Evolutionary conservation across 2,888 invertebrate species (phyloP).

Genomic region (Macrophya annulata): DNA sequence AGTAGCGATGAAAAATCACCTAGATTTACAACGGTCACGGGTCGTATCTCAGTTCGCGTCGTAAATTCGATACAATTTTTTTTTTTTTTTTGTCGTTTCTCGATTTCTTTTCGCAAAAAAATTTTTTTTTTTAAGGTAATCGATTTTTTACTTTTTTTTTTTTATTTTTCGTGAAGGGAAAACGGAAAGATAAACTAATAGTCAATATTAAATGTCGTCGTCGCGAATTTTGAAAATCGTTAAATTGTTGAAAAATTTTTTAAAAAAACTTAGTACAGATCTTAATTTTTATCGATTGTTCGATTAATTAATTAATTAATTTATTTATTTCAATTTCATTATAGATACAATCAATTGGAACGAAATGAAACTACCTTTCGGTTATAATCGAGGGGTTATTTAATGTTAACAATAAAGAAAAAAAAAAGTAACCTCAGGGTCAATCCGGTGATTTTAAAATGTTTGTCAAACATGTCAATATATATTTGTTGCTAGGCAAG

Average conservation of each 20-base stretch:
- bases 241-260: no score
- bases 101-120: not conserved
- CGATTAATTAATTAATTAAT: not conserved
- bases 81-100: constrained; percentile 26
- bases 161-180: not conserved
- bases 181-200: not conserved
- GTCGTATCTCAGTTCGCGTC: constrained; percentile 67
- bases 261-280: no score
- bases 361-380: not conserved
- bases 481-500: not conserved
- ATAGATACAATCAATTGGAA: not conserved
- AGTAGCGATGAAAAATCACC: constrained; percentile 73
- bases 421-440: no score
- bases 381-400: not conserved
- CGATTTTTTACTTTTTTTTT: not conserved
- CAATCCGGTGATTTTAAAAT: not conserved
- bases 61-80: constrained; percentile 61
- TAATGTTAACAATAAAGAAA: not conserved
- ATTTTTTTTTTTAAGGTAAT: not conserved
- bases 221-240: no score
- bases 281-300: not conserved
- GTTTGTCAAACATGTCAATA: not conserved
- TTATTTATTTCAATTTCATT: not conserved
- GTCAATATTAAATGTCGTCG: no score
- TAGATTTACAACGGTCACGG: constrained; percentile 72